Base-by-base conservation (phyloP, 2,888 invertebrate species). In the Elysia crispata region DNA sequence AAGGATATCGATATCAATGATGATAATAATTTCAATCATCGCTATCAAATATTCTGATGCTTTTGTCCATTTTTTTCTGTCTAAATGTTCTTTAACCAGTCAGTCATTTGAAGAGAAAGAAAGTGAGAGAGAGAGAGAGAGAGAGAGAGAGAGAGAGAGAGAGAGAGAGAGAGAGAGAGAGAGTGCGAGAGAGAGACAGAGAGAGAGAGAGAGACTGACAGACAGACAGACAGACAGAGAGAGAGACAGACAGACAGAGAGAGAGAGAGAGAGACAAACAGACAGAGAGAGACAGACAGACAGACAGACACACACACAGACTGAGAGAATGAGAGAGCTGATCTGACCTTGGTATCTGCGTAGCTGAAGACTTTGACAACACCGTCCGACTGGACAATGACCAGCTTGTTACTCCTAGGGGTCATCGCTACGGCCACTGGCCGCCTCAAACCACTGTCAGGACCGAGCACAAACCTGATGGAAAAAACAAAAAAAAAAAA, bases 281-380 rank as follows among this genome's bases (percentile, higher is more conserved):
- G n/a, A n/a, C n/a, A n/a, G n/a, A n/a, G n/a, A n/a, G n/a, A 23
- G 23, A 31, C 30, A 69, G 33, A 23, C 11, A 31, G 69, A 69
- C 11, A 23, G 23, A 31, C n/a, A 23, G 23, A 31, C 30, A 69
- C 15, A 31, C 11, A 31, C 30, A 69, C 11, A 23, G 23, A 31
- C 30, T 30, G 33, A 23, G 23, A 31, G 69, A 69, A 23, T 15
- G 23, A 31, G 69, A n/a, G n/a, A n/a, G n/a, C n/a, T n/a, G n/a
- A n/a, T n/a, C n/a, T n/a, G n/a, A 77, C 75, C 79, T 83, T 81
- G 77, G 80, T 82, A 41, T 77, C 74, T 67, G 82, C 82, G 70
- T 88, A 88, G 33, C 85, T 88, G 80, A 88, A 89, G 20, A 89
- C 72, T 73, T 88, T 89, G 20, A 88, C 88, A 86, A 88, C 88